Conservation (phyloP, 2,113 vertebrate genomes). For the Zosterops lateralis region DNA sequence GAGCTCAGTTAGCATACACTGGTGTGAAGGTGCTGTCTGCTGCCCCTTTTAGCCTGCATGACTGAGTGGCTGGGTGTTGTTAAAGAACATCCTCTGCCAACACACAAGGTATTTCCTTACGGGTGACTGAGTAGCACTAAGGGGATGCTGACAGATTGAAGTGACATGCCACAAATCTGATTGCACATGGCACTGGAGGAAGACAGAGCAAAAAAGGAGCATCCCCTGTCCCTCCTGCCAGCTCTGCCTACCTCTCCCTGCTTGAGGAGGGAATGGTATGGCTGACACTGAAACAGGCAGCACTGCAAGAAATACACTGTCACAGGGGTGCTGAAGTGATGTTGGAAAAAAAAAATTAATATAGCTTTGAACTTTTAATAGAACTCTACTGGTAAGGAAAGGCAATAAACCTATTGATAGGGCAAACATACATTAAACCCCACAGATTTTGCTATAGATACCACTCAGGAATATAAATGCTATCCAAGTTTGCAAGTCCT, state of each 20-base stretch:
- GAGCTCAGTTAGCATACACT: slow-evolving; percentile 65
- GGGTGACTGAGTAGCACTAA: slow-evolving; percentile 72
- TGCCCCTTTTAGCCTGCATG: slow-evolving; percentile 72
- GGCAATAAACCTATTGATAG: neutral
- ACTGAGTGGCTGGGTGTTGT: slow-evolving; percentile 71
- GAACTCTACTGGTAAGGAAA: slow-evolving; percentile 3
- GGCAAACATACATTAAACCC: neutral
- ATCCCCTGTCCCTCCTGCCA: slow-evolving; percentile 59
- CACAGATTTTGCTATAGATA: neutral
- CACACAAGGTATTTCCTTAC: slow-evolving; percentile 69
- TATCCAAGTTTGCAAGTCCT: neutral
- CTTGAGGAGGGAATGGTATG: neutral
- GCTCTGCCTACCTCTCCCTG: slow-evolving; percentile 10
- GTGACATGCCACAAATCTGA: slow-evolving; percentile 82
- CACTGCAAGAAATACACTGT: slow-evolving; percentile 11
- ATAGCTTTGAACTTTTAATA: slow-evolving; percentile 25
- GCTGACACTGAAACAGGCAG: neutral
- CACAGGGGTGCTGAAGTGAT: neutral
- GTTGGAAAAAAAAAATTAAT: slow-evolving; percentile 33
- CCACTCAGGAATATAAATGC: neutral
- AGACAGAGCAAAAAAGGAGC: slow-evolving; percentile 48
- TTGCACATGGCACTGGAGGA: slow-evolving; percentile 70
- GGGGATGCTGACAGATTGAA: slow-evolving; percentile 75
- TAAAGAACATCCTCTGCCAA: slow-evolving; percentile 72
- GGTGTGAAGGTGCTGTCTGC: slow-evolving; percentile 74